Percentiles rank a stretch among this genome's conserved stretches.
These are phyloP conservation scores for Brachionus rubens DNA, from an alignment of 1,140 invertebrate genomes.

Conservation along the genomic window DNA sequence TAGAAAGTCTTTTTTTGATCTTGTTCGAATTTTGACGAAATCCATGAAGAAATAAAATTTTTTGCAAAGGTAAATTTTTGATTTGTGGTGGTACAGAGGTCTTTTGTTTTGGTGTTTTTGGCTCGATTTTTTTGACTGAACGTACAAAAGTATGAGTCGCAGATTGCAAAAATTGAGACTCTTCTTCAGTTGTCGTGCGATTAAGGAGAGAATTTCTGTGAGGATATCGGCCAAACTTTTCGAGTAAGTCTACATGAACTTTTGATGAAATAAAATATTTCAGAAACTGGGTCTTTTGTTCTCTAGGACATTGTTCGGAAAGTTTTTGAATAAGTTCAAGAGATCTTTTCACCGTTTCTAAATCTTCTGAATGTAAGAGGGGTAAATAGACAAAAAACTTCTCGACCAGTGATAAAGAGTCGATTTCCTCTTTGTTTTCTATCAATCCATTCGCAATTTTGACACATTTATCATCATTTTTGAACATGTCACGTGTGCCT, in stretches of 20 bases:
- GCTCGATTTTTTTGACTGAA: background rate
- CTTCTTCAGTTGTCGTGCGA: background rate
- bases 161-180: background rate
- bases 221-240: background rate
- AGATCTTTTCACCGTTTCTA: background rate
- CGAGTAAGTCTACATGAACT: background rate
- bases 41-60: slow-evolving; percentile 39
- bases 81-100: background rate
- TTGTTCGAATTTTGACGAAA: slow-evolving; percentile 32
- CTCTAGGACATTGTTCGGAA: background rate
- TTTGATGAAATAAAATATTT: background rate
- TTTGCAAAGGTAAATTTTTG: background rate
- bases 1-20: slow-evolving; percentile 14
- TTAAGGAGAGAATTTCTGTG: background rate
- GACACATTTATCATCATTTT: background rate
- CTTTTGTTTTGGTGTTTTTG: background rate
- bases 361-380: background rate
- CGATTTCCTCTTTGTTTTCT: background rate
- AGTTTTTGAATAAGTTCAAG: background rate
- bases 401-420: background rate
- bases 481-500: background rate
- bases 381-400: slow-evolving; percentile 11
- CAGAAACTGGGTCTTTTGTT: slow-evolving; percentile 2
- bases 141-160: background rate
- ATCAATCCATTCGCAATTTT: background rate